phyloP scores from a whole-genome alignment of 30 jellyfish, hydroid and myxozoan species.

The Rhopilema esculentum region DNA sequence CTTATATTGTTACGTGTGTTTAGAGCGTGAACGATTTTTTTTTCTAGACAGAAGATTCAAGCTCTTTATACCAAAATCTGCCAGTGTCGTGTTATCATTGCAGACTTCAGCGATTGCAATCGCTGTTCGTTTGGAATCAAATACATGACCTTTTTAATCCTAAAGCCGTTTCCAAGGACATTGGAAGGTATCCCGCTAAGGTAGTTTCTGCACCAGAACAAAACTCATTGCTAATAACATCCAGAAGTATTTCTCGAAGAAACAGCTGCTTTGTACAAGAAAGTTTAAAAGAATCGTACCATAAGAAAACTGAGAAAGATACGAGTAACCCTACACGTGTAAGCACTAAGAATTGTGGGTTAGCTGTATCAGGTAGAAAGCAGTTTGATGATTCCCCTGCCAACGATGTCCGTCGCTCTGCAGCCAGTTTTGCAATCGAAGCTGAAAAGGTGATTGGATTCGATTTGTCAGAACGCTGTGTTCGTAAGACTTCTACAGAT shows the following conservation, averaged over 20 bases:
- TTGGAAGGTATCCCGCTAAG: neutral
- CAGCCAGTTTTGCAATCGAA: too few relatives aligned
- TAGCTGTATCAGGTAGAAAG: too few relatives aligned
- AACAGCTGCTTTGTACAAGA: too few relatives aligned
- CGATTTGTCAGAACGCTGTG: too few relatives aligned
- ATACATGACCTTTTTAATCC: neutral
- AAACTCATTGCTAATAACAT: neutral
- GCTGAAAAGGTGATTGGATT: too few relatives aligned
- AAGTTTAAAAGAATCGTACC: neutral
- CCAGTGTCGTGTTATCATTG: slow-evolving; percentile 14
- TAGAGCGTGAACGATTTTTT: too few relatives aligned
- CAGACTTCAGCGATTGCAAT: slow-evolving; percentile 1
- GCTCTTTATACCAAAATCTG: neutral
- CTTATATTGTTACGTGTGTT: too few relatives aligned
- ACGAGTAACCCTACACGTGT: neutral
- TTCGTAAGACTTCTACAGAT: too few relatives aligned
- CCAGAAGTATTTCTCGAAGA: too few relatives aligned
- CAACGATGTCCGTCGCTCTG: too few relatives aligned
- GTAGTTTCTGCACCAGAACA: neutral
- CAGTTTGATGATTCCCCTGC: too few relatives aligned
- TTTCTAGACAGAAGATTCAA: slow-evolving; percentile 1
- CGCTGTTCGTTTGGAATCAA: neutral
- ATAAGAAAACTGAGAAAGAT: neutral
- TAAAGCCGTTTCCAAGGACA: neutral
- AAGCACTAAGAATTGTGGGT: too few relatives aligned